These are phyloP conservation scores for Morpho helenor DNA, from an alignment of 2,888 invertebrate genomes.

Conservation along the genomic window DNA sequence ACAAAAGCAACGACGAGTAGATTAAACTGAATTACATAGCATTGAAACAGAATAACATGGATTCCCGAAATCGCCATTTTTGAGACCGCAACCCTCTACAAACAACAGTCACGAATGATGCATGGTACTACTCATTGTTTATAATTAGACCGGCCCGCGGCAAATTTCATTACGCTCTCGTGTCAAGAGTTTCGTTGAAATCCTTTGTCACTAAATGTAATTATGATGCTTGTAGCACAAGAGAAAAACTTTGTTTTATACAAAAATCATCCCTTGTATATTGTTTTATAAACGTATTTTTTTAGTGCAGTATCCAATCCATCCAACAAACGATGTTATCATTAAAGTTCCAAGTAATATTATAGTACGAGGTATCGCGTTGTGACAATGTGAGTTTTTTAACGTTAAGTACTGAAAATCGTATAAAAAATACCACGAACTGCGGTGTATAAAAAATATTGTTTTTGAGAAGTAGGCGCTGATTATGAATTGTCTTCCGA, in stretches of 20 bases:
- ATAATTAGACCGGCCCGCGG: conserved; percentile 54
- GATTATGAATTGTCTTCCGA: too few relatives aligned
- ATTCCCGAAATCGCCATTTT: conserved; percentile 24
- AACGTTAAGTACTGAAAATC: too few relatives aligned
- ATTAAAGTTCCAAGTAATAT: too few relatives aligned
- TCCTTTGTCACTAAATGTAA: conserved; percentile 57
- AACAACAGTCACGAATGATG: conserved; percentile 32
- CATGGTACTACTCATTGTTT: conserved; percentile 46
- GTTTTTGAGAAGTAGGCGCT: too few relatives aligned
- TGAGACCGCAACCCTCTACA: conserved; percentile 28
- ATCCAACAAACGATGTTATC: too few relatives aligned
- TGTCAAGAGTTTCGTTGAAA: conserved; percentile 47
- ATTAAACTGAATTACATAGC: neutral
- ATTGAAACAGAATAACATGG: conserved; percentile 23
- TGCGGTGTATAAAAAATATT: too few relatives aligned
- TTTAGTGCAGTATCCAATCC: too few relatives aligned
- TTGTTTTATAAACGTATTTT: too few relatives aligned
- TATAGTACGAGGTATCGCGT: too few relatives aligned
- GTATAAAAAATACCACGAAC: too few relatives aligned
- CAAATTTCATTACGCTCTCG: conserved; percentile 57
- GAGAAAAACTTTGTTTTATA: neutral
- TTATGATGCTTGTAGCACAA: conserved; percentile 50
- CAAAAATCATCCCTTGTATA: too few relatives aligned
- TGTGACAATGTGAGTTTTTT: too few relatives aligned
- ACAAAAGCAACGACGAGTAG: neutral